Evolutionary conservation across 1,140 invertebrate species (phyloP).

Genomic region (Pinna nobilis): DNA sequence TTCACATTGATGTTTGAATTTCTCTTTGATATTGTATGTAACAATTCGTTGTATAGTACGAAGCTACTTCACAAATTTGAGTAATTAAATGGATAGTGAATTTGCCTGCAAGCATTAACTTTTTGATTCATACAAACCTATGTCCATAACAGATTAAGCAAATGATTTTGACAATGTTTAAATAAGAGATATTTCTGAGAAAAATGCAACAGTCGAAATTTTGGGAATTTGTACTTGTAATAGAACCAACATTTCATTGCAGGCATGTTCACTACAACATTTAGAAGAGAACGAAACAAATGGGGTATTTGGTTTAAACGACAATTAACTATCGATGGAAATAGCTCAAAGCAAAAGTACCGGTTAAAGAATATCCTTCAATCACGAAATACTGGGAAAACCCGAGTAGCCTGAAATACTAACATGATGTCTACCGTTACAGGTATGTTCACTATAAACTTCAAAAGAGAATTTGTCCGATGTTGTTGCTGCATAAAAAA

Average conservation of each 20-base stretch:
- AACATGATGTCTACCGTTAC: constrained; percentile 44
- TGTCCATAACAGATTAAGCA: not conserved
- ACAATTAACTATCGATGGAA: constrained; percentile 22
- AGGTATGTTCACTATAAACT: constrained; percentile 71
- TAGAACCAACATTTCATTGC: constrained; percentile 40
- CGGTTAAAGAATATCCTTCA: not conserved
- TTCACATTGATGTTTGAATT: not conserved
- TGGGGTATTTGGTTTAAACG: constrained; percentile 56
- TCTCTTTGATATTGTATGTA: not conserved
- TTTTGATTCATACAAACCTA: not conserved
- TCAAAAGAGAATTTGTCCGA: constrained; percentile 65
- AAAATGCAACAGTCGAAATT: not conserved
- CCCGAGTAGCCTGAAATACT: not conserved
- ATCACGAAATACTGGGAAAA: not conserved
- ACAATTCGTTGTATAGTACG: no score
- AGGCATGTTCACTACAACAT: constrained; percentile 65
- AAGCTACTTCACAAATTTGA: no score
- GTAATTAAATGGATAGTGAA: not conserved
- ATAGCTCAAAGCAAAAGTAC: not conserved
- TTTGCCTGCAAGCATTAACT: not conserved
- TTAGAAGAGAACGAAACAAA: constrained; percentile 54
- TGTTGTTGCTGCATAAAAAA: constrained; percentile 63
- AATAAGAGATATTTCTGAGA: not conserved
- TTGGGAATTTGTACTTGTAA: not conserved
- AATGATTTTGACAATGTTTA: not conserved